These are phyloP conservation scores for Sciurus vulgaris DNA, from an alignment of 2,797 vertebrate genomes.

Conservation along the genomic window DNA sequence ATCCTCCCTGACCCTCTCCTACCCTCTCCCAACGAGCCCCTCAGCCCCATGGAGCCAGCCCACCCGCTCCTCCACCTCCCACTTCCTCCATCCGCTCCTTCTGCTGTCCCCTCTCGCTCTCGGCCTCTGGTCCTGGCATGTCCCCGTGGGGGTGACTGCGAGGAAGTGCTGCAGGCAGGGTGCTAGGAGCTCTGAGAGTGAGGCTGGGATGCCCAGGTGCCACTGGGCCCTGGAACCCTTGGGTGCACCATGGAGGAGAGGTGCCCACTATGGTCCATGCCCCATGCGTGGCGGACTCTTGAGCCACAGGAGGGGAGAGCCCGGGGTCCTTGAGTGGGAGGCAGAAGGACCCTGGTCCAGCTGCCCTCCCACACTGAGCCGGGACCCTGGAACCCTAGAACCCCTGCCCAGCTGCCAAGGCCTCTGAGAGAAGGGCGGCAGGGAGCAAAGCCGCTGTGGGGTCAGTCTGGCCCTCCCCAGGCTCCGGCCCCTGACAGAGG, in stretches of 20 bases:
- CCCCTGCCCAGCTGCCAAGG: not conserved
- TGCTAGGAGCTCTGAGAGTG: not conserved
- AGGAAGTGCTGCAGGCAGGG: accelerated
- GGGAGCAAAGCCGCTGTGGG: accelerated
- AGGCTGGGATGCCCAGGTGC: accelerated
- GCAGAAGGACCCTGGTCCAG: not conserved
- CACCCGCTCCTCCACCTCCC: too few species aligned
- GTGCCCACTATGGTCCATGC: too few species aligned
- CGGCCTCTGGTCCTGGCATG: not conserved
- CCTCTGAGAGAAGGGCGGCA: not conserved
- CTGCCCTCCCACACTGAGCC: not conserved
- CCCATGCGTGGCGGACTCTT: not conserved
- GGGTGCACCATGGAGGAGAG: not conserved
- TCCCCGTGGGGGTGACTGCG: not conserved
- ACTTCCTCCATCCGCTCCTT: accelerated
- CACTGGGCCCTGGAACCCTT: not conserved
- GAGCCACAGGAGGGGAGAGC: not conserved
- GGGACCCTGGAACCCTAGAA: accelerated
- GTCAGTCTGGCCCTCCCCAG: not conserved
- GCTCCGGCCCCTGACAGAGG: not conserved
- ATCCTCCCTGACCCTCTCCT: too few species aligned
- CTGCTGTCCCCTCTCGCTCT: too few species aligned
- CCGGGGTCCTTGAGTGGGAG: not conserved
- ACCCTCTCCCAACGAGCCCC: not conserved
- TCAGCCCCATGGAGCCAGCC: not conserved